Evolutionary conservation across 2,888 invertebrate species (phyloP).

Genomic region (Diarsia mendica): DNA sequence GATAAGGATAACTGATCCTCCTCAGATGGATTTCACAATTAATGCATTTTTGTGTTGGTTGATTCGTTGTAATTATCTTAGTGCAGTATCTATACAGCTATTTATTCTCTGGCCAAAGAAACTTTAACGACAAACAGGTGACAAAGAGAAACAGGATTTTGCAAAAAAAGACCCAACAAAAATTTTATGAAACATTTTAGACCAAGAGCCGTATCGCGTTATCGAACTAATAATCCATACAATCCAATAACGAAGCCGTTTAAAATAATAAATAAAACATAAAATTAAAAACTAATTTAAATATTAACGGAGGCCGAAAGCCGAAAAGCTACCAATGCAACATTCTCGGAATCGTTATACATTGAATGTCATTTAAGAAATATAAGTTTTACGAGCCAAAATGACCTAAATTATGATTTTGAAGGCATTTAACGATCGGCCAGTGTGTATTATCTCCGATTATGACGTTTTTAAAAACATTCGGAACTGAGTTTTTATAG

Average conservation of each 20-base stretch:
- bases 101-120: neutral
- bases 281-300: conserved; percentile 48
- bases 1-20: too few relatives aligned
- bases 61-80: neutral
- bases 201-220: conserved; percentile 6
- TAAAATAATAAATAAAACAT: conserved; percentile 37
- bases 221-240: conserved; percentile 11
- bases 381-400: conserved; percentile 78
- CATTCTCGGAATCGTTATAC: conserved; percentile 70
- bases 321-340: conserved; percentile 52
- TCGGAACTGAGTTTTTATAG: conserved; percentile 15
- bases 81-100: neutral
- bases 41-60: neutral
- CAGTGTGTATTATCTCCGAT: conserved; percentile 54
- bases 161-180: neutral
- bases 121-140: neutral
- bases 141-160: neutral
- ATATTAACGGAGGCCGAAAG: conserved; percentile 41
- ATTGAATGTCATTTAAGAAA: conserved; percentile 77
- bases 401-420: conserved; percentile 80
- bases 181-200: neutral
- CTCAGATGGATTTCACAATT: too few relatives aligned
- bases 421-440: conserved; percentile 69
- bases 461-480: conserved; percentile 53
- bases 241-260: conserved; percentile 7